A percentile compares a stretch with the other conserved stretches of the same genome.
phyloP scores from a whole-genome alignment of 2,797 vertebrate genomes.

The Tenualosa ilisha region DNA sequence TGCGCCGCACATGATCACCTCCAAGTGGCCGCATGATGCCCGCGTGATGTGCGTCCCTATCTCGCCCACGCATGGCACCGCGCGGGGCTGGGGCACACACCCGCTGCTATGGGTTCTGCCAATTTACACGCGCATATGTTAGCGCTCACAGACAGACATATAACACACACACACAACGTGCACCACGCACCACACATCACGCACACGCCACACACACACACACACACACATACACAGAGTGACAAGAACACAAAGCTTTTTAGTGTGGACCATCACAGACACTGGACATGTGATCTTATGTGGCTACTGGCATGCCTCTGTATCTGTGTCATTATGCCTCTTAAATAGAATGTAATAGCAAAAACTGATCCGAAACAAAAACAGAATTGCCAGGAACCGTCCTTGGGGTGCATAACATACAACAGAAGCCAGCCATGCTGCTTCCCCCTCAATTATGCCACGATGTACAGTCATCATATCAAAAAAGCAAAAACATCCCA shows the following conservation, averaged over 20 bases:
- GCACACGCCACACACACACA: not conserved
- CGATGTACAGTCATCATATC: too few relatives aligned
- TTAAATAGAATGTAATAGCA: not conserved
- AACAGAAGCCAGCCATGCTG: not conserved
- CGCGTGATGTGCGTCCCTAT: not conserved
- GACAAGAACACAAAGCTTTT: not conserved
- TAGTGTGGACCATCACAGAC: not conserved
- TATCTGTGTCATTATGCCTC: not conserved
- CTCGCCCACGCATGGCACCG: not conserved
- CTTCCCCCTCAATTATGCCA: not conserved
- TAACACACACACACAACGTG: too few relatives aligned
- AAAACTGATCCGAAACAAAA: not conserved
- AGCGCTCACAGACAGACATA: not conserved
- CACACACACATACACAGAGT: not conserved
- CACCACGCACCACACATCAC: not conserved
- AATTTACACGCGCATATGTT: not conserved
- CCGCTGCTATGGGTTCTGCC: not conserved
- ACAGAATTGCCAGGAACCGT: not conserved
- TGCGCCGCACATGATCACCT: not conserved
- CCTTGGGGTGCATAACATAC: not conserved
- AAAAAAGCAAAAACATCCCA: not conserved
- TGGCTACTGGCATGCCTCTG: not conserved
- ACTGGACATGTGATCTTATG: not conserved
- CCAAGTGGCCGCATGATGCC: not conserved
- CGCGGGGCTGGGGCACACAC: not conserved